Percentiles rank a stretch among this genome's conserved stretches.
phyloP scores from a whole-genome alignment of 2,888 invertebrate genomes.

The Eupithecia vulgata region DNA sequence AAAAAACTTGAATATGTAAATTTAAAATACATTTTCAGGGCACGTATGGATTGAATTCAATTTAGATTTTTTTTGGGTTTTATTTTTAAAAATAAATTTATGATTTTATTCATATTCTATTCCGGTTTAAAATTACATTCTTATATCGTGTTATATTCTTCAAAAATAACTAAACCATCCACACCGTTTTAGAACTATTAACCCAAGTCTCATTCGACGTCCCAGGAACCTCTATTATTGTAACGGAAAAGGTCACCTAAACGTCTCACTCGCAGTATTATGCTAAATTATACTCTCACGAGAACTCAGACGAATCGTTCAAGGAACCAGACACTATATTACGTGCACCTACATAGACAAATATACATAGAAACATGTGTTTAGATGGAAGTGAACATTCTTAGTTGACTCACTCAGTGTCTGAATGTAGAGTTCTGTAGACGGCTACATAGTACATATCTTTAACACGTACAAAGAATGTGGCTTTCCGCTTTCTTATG shows the following conservation, averaged over 20 bases:
- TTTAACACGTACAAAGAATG: constrained; percentile 27
- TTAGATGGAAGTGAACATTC: constrained; percentile 20
- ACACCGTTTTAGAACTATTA: background rate
- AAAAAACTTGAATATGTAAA: too few relatives aligned
- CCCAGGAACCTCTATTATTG: constrained; percentile 9
- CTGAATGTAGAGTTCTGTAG: constrained; percentile 24
- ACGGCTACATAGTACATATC: constrained; percentile 17
- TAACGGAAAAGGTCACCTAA: constrained; percentile 17
- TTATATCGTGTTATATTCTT: background rate
- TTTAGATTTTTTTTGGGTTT: too few relatives aligned
- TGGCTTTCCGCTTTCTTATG: constrained; percentile 20
- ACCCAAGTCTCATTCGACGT: background rate
- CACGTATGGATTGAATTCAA: too few relatives aligned
- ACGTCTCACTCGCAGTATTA: constrained; percentile 24
- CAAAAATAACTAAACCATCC: background rate
- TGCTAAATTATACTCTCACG: constrained; percentile 32
- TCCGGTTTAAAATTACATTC: background rate
- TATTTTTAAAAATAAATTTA: too few relatives aligned
- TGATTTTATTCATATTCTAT: too few relatives aligned
- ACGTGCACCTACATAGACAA: background rate
- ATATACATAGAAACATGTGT: constrained; percentile 13
- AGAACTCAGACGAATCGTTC: constrained; percentile 32
- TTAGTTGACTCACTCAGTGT: constrained; percentile 34
- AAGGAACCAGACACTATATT: constrained; percentile 20
- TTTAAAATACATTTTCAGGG: too few relatives aligned